Percentiles rank a stretch among this genome's conserved stretches.
Evolutionary conservation across 2,113 vertebrate species (phyloP).

Genomic region (Noctilio leporinus): DNA sequence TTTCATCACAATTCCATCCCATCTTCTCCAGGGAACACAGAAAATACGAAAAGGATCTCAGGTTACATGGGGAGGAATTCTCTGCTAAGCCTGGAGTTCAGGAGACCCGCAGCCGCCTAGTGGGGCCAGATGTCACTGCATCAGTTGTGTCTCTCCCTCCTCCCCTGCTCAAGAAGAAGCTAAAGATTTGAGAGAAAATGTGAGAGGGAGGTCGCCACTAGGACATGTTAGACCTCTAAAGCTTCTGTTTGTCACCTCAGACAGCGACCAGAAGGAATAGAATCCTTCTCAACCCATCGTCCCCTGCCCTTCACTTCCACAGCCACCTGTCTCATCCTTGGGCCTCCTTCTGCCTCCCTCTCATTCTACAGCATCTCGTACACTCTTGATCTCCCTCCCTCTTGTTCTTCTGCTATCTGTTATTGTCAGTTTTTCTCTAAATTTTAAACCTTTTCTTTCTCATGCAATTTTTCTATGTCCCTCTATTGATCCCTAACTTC

Average conservation of each 20-base stretch:
- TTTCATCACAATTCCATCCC: conserved; percentile 32
- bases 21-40: conserved; percentile 34
- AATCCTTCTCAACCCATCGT: background rate
- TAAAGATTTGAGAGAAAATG: background rate
- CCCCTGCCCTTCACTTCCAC: background rate
- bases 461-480: background rate
- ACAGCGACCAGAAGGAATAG: background rate
- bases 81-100: background rate
- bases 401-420: background rate
- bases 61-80: background rate
- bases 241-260: background rate
- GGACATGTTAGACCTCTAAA: background rate
- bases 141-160: background rate
- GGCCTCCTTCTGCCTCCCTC: background rate
- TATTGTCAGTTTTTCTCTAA: background rate
- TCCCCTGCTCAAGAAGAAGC: fast-evolving
- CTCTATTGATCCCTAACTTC: background rate
- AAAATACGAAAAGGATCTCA: background rate
- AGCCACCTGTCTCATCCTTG: too few relatives aligned
- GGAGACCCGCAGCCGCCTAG: conserved; percentile 42
- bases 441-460: background rate
- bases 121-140: conserved; percentile 42
- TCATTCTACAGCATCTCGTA: background rate
- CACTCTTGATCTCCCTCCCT: background rate
- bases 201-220: background rate